phyloP scores from a whole-genome alignment of 1,140 invertebrate species.

The Drosophila tsacasi region DNA sequence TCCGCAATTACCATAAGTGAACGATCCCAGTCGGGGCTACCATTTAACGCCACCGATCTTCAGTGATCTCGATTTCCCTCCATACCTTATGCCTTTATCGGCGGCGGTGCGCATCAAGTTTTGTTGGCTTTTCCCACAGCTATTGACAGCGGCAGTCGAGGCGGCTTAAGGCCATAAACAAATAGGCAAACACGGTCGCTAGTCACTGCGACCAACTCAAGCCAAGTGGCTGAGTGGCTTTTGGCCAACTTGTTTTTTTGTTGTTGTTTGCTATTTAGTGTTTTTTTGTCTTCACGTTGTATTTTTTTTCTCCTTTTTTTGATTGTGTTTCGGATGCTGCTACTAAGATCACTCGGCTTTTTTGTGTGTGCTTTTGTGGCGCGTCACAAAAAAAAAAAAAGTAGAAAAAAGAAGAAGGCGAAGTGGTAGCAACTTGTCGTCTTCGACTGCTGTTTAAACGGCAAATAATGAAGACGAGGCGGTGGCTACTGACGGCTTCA shows the following conservation, averaged over 20 bases:
- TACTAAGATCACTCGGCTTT: conserved; percentile 58
- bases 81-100: background rate
- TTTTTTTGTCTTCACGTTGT: conserved; percentile 40
- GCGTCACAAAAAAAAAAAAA: conserved; percentile 24
- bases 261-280: conserved; percentile 53
- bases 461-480: conserved; percentile 75
- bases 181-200: conserved; percentile 70
- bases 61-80: conserved; percentile 36
- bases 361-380: conserved; percentile 59
- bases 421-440: conserved; percentile 71
- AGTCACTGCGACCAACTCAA: conserved; percentile 56
- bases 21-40: conserved; percentile 1
- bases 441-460: conserved; percentile 72
- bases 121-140: conserved; percentile 81
- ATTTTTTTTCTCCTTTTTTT: conserved; percentile 25
- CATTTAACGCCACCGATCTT: conserved; percentile 47
- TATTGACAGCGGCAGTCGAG: conserved; percentile 69
- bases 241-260: conserved; percentile 64
- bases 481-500: conserved; percentile 53
- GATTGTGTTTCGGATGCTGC: conserved; percentile 51
- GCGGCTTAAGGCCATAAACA: conserved; percentile 80
- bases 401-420: conserved; percentile 16
- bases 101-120: conserved; percentile 47
- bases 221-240: conserved; percentile 69
- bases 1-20: conserved; percentile 3